Base-by-base conservation (phyloP, 2,888 invertebrate genomes). In the Amphipoea lucens region DNA sequence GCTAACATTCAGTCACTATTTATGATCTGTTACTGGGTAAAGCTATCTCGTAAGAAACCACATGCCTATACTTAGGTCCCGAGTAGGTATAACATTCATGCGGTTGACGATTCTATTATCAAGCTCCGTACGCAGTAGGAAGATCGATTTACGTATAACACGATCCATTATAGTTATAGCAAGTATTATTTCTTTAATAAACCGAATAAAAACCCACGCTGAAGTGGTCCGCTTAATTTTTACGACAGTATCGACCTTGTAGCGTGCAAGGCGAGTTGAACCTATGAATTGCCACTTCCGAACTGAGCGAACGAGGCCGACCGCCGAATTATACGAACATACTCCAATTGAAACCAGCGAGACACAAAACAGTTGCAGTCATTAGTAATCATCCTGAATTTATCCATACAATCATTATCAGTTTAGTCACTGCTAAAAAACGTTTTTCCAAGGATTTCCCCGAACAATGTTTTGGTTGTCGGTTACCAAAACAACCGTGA, bases 211-310 rank as follows among this genome's bases (percentile, higher is more conserved):
- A 84, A 85, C 86, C 81, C 78, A 87, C 84, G 67, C 74, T 74
- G 23, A 82, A 87, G 72, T 81, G 78, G 79, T 69, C 76, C 79
- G 78, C 78, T 86, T 82, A 78, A 83, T 87, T 88, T 88, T 89
- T 88, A 90, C 90, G 89, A 87, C 84, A 87, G 77, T 82, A 80
- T 83, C 89, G 93, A 93, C 95, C 95, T 95, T 94, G 94, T 87
- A 82, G 87, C 83, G 85, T 85, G 90, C 92, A 93, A 92, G 90
- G 92, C 91, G 90, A 92, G 87, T 87, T 90, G 82, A 91, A 91
- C 91, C 90, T 91, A 92, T 92, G 91, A 94, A 94, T 94, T 94
- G 93, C 90, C 89, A 95, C 93, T 95, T 95, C 95, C 94, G 93
- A 95, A 91, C 87, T 85, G 86, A 89, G 81, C 89, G 83, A 88